Percentiles rank a stretch among this genome's conserved stretches.
Evolutionary conservation across 2,797 vertebrate genomes (phyloP).

Genomic region (Manis pentadactyla): DNA sequence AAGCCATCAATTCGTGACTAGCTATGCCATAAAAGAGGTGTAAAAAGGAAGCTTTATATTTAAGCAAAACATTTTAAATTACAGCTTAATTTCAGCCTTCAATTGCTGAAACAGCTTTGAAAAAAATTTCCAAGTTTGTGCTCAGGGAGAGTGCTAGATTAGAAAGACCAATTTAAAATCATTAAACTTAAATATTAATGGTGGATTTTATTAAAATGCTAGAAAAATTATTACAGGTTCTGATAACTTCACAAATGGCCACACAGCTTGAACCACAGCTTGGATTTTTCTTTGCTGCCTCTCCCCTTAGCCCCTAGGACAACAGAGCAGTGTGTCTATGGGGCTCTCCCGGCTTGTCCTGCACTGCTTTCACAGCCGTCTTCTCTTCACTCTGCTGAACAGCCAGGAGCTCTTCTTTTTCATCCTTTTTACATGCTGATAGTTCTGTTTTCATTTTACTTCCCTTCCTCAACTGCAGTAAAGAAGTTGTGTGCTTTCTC

Average conservation of each 20-base stretch:
- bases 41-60: constrained; percentile 22
- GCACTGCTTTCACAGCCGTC: background rate
- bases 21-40: background rate
- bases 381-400: background rate
- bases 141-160: background rate
- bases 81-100: constrained; percentile 43
- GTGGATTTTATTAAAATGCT: constrained; percentile 54
- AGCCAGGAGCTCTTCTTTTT: background rate
- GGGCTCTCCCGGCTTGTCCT: no score
- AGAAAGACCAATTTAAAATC: constrained; percentile 44
- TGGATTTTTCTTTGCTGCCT: background rate
- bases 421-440: background rate
- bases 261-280: background rate
- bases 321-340: background rate
- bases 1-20: background rate
- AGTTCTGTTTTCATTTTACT: background rate
- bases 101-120: constrained; percentile 21
- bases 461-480: background rate
- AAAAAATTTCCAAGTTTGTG: constrained; percentile 3
- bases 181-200: constrained; percentile 73
- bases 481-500: background rate
- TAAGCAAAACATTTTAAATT: background rate
- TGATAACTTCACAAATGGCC: background rate
- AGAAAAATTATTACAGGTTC: constrained; percentile 22
- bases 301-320: background rate